These are phyloP conservation scores for Crocidura indochinensis DNA, from an alignment of 2,797 vertebrate species.

Conservation along the genomic window DNA sequence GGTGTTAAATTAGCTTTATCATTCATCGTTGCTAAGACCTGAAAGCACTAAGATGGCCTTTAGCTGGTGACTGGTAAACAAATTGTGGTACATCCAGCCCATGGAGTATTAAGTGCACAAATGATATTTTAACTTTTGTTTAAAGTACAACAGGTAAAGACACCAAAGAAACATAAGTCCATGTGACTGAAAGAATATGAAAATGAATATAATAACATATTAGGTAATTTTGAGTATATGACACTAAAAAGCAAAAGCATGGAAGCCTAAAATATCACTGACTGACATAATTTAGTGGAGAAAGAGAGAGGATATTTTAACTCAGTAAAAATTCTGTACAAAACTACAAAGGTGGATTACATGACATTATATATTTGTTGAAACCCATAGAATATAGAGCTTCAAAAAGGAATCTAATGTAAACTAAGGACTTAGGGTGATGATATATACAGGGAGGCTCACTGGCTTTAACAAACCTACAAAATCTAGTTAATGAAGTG, in stretches of 20 bases:
- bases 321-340: not conserved
- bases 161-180: not conserved
- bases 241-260: not conserved
- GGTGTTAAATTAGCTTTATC: conserved; percentile 4
- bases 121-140: not conserved
- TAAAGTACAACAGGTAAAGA: not conserved
- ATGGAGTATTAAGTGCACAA: not conserved
- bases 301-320: not conserved
- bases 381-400: not conserved
- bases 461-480: not conserved
- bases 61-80: not conserved
- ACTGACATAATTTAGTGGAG: not conserved
- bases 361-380: not conserved
- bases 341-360: not conserved
- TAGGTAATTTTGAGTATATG: too few relatives aligned
- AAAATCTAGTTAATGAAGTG: not conserved
- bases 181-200: not conserved
- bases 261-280: not conserved
- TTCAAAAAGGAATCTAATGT: not conserved
- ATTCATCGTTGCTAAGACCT: not conserved
- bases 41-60: conserved; percentile 40
- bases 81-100: not conserved
- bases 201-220: too few relatives aligned
- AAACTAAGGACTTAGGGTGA: not conserved
- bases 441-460: not conserved